Conservation (phyloP, 2,888 invertebrate species). For the Sipha maydis region DNA sequence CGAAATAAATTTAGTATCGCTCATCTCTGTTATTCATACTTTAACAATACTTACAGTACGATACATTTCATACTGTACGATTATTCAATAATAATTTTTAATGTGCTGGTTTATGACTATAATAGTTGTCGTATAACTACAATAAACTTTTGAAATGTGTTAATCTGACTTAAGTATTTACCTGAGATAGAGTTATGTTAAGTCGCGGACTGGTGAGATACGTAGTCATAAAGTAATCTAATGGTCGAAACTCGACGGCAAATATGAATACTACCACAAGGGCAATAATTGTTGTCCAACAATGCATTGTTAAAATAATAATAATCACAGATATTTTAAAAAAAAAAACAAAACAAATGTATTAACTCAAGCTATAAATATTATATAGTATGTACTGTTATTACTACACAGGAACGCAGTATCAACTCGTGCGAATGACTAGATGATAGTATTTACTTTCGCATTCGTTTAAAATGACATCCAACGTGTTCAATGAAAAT, state of each 20-base stretch:
- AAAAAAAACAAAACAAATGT: neutral
- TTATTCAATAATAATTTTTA: no score
- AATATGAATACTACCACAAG: constrained; percentile 44
- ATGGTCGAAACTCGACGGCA: constrained; percentile 40
- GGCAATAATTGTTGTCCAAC: constrained; percentile 35
- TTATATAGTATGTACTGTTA: neutral
- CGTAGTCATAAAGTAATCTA: constrained; percentile 20
- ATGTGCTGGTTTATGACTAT: no score
- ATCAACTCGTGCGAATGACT: neutral
- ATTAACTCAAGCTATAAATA: neutral
- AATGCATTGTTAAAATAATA: constrained; percentile 32
- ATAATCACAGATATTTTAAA: neutral
- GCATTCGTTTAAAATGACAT: neutral
- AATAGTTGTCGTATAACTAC: no score
- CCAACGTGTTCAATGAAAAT: neutral
- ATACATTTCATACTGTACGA: no score
- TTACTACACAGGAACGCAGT: neutral
- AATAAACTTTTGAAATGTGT: neutral
- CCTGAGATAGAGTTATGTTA: constrained; percentile 37
- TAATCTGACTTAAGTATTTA: neutral
- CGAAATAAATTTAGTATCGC: no score
- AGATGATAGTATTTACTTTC: constrained; percentile 42
- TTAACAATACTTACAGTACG: no score
- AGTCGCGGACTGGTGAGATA: constrained; percentile 24
- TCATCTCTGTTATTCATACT: no score